Evolutionary conservation across 2,888 invertebrate genomes (phyloP), one percentile per base, ranked within the genome.

Genomic region (Luffia ferchaultella): DNA sequence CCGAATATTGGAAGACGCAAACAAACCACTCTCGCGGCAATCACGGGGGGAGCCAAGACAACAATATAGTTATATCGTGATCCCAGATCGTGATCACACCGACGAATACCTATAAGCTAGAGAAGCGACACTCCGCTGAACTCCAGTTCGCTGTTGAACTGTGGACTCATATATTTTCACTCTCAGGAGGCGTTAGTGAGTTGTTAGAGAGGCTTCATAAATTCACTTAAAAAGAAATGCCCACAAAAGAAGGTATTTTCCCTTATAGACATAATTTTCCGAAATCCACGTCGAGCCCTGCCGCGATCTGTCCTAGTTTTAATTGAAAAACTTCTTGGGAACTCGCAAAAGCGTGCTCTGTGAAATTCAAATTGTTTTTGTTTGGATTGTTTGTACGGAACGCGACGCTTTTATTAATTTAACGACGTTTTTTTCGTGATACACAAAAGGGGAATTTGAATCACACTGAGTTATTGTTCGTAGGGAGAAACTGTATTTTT

Each of bases 301-400:
- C 54, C 58, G 47, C 58, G 60, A 62, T 63, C 60, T 61, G 57
- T 60, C 58, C 54, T 30, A 52, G 53, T 61, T 62, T 61, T 76
- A 76, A 77, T 77, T 76, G 73, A 69, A 73, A 75, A 78, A 77
- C 65, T 76, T 77, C 67, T 61, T 53, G 57, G 57, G 30, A 30
- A 30, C 30, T 30, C 30, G 30, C 30, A 30, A 30, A 30, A 30
- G 30, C 30, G 30, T 7, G 30, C 30, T 30, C 30, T 30, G 30
- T 30, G 30, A 30, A 30, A 30, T 30, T 30, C 30, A 30, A 30
- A 30, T 30, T 30, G 30, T 30, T 30, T 30, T 30, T 30, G 30
- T 30, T 30, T 30, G 30, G 30, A 30, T 30, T 30, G 30, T 30
- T 30, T 30, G 30, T 30, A 30, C 30, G 5, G 30, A 30, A 30